phyloP scores from a whole-genome alignment of 2,797 vertebrate species.

The Xenops minutus region DNA sequence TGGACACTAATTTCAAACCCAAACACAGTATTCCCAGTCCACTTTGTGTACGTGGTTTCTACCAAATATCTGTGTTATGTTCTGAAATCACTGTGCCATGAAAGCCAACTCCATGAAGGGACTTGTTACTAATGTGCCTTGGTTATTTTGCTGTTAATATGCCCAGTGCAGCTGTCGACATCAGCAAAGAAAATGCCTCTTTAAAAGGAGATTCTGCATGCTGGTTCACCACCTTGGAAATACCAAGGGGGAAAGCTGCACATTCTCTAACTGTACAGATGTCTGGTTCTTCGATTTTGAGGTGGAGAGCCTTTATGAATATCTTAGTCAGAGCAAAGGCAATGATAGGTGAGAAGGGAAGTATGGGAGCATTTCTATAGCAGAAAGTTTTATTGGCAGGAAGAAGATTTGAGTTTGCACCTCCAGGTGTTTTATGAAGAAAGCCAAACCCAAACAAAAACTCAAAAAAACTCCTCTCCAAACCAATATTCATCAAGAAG shows the following conservation, averaged over 20 bases:
- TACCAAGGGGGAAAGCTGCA: neutral
- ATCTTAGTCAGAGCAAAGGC: neutral
- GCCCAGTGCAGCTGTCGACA: neutral
- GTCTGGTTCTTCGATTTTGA: neutral
- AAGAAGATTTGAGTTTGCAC: neutral
- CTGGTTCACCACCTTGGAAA: neutral
- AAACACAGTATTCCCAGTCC: fast-evolving
- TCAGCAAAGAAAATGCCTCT: neutral
- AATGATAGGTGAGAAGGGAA: neutral
- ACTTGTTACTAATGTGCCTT: neutral
- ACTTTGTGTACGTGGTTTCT: fast-evolving
- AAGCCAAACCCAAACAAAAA: neutral
- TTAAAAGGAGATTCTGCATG: neutral
- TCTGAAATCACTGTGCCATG: neutral
- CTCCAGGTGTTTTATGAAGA: neutral
- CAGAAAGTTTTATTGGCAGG: neutral
- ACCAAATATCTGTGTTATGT: fast-evolving
- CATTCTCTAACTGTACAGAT: fast-evolving
- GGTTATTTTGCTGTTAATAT: neutral
- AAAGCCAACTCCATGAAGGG: neutral
- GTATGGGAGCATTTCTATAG: neutral
- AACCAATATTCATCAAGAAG: neutral
- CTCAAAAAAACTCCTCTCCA: neutral
- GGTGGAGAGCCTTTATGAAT: neutral
- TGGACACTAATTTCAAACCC: neutral